phyloP scores from a whole-genome alignment of 2,888 invertebrate genomes.

The Diadegma fenestrale region DNA sequence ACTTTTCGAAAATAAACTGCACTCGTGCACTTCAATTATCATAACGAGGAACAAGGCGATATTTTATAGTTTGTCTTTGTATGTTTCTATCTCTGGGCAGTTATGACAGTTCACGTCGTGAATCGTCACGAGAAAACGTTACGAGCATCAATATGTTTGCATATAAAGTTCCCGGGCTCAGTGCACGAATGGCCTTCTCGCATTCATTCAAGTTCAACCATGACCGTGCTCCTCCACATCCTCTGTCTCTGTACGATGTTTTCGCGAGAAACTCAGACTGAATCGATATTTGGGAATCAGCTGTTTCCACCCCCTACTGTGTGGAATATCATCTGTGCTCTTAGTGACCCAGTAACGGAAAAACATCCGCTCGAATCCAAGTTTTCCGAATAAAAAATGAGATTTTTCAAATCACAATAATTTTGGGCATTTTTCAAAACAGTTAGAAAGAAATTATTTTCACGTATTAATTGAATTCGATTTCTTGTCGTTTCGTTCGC shows the following conservation, averaged over 20 bases:
- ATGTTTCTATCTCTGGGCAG: constrained; percentile 10
- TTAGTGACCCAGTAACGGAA: neutral
- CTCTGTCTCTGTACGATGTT: neutral
- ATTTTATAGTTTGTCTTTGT: constrained; percentile 11
- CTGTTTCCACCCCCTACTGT: constrained; percentile 62
- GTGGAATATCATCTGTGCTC: constrained; percentile 24
- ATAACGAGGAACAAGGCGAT: neutral
- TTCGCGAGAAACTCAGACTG: constrained; percentile 12
- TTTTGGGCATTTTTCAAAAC: neutral
- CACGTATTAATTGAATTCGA: neutral
- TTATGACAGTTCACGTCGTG: constrained; percentile 8
- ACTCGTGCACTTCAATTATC: constrained; percentile 14
- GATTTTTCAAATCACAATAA: neutral
- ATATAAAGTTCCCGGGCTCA: neutral
- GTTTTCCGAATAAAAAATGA: neutral
- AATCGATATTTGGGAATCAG: constrained; percentile 72
- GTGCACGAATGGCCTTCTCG: constrained; percentile 59
- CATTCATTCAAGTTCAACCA: constrained; percentile 50
- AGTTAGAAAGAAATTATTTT: neutral
- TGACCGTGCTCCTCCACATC: constrained; percentile 49
- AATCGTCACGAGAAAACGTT: neutral
- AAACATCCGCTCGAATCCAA: neutral
- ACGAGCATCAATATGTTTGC: constrained; percentile 14
- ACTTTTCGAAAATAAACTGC: constrained; percentile 25
- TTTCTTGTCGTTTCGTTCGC: neutral